Evolutionary conservation across 2,797 vertebrate genomes (phyloP).

Genomic region (Propithecus deckenii): DNA sequence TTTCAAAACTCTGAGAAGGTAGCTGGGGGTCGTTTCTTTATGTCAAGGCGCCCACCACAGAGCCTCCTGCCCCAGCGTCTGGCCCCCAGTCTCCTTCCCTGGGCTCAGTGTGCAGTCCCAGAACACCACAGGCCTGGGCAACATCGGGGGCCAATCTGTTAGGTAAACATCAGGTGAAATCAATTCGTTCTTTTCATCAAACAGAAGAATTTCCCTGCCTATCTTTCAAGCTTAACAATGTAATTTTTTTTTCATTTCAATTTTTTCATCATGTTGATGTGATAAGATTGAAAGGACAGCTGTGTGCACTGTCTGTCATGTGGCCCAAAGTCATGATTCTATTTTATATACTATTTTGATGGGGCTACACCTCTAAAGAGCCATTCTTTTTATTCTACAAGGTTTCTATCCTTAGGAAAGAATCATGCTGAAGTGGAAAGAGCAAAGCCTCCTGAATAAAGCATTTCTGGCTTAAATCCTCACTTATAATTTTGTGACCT

Average conservation of each 20-base stretch:
- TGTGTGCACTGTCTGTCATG: background rate
- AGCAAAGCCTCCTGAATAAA: background rate
- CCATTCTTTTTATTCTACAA: background rate
- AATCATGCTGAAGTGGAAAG: background rate
- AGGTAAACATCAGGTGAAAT: too few relatives aligned
- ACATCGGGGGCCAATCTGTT: background rate
- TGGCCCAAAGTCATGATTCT: background rate
- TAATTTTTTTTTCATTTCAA: background rate
- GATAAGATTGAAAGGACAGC: background rate
- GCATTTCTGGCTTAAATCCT: background rate
- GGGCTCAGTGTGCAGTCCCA: background rate
- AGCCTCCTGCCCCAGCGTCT: background rate
- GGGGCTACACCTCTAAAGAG: background rate
- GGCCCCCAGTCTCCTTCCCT: background rate
- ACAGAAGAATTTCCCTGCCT: background rate
- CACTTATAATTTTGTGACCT: background rate
- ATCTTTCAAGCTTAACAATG: background rate
- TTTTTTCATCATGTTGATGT: background rate
- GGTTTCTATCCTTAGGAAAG: background rate
- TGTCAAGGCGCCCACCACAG: fast-evolving
- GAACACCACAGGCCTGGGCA: background rate
- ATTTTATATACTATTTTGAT: background rate
- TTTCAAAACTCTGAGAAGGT: background rate
- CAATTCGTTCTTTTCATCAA: background rate
- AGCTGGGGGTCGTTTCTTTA: too few relatives aligned